A percentile compares a stretch with the other conserved stretches of the same genome.
Conservation (phyloP, 2,888 invertebrate genomes). For the Campoplex capitator region DNA sequence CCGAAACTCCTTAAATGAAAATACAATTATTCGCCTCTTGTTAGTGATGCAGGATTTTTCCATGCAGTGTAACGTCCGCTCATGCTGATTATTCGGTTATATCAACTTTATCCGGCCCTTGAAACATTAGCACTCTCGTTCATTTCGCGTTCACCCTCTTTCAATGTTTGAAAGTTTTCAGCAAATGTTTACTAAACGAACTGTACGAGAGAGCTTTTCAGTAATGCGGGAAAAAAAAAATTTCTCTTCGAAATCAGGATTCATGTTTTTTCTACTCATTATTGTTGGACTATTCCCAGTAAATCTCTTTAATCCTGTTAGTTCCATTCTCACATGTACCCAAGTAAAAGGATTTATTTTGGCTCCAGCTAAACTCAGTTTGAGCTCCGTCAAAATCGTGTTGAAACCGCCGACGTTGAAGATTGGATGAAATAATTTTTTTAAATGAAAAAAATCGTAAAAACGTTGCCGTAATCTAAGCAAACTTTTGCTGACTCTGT, state of each 20-base stretch:
- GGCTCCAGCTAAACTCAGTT: neutral
- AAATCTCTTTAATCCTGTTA: neutral
- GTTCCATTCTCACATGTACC: neutral
- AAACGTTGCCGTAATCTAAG: neutral
- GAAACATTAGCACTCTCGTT: neutral
- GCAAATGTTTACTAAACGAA: neutral
- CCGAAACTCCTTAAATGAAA: no score
- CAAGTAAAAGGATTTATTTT: neutral
- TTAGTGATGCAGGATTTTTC: neutral
- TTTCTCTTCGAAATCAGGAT: neutral
- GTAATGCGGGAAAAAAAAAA: neutral
- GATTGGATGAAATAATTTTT: neutral
- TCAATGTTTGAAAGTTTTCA: neutral
- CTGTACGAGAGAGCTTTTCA: neutral
- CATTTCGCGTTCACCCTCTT: neutral
- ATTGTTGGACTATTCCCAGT: neutral
- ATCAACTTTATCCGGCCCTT: neutral
- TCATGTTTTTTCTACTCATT: neutral
- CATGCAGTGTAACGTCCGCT: neutral
- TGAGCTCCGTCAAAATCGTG: neutral
- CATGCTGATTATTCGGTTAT: neutral
- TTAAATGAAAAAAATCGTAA: conserved; percentile 2
- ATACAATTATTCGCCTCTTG: neutral
- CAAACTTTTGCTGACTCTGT: neutral
- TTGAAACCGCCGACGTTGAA: no score